Evolutionary conservation across 2,113 vertebrate genomes (phyloP).

Genomic region (Carlito syrichta): DNA sequence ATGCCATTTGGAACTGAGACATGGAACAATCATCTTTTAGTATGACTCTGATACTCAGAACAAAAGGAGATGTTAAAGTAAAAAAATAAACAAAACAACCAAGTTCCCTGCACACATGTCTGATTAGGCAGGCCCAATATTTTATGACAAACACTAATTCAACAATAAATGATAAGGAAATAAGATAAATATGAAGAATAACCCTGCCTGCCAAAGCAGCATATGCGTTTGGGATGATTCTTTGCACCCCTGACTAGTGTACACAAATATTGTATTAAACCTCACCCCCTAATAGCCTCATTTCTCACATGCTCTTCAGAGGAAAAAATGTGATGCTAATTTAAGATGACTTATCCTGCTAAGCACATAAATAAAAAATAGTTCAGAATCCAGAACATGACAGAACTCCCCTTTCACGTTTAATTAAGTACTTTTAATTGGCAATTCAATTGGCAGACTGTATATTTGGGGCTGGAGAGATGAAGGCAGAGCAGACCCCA

Average conservation of each 20-base stretch:
- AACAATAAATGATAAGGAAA: conserved; percentile 59
- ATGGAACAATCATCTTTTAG: background rate
- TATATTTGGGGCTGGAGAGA: conserved; percentile 37
- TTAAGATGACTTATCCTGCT: conserved; percentile 76
- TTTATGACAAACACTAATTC: conserved; percentile 50
- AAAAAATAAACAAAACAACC: background rate
- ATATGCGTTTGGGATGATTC: conserved; percentile 65
- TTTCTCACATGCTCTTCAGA: conserved; percentile 75
- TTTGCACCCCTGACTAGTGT: conserved; percentile 59
- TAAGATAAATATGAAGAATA: conserved; percentile 61
- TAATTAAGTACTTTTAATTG: conserved; percentile 79
- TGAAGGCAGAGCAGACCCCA: conserved; percentile 27
- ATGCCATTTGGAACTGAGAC: background rate
- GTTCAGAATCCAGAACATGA: conserved; percentile 75
- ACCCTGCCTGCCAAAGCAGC: conserved; percentile 58
- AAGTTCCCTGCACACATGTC: background rate
- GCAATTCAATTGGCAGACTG: conserved; percentile 68
- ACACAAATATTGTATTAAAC: conserved; percentile 75
- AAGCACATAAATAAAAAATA: conserved; percentile 78
- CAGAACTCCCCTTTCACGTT: conserved; percentile 70
- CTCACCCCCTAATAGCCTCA: conserved; percentile 71
- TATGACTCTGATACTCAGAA: background rate
- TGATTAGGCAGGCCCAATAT: conserved; percentile 37
- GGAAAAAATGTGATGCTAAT: conserved; percentile 77
- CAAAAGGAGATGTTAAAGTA: conserved; percentile 9